Base-by-base conservation (phyloP, 2,888 invertebrate species). In the Eugnorisma glareosa region DNA sequence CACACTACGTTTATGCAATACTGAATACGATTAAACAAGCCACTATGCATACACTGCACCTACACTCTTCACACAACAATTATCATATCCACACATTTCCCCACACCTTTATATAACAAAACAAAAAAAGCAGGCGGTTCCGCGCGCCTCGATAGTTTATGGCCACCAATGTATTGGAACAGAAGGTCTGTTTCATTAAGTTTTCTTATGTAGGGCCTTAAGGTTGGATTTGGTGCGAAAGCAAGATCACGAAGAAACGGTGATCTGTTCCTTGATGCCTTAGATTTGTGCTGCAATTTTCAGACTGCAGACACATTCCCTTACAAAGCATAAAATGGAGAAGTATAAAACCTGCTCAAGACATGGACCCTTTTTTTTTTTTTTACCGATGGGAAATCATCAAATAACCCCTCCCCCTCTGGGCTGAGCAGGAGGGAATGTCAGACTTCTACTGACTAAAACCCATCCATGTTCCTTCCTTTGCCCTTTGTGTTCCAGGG, bases 11-110 rank as follows among this genome's bases (percentile, higher is more conserved):
- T 4, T 45, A 35, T 21, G 76, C 48, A 70, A 57, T 51, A 11
- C 40, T 54, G 61, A 80, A 71, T 67, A 82, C 31, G 13, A 74
- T 54, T 48, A 66, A 73, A 81, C 67, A 67, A 69, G n/a, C 15
- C 37, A 57, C 35, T 69, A 67, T 59, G 48, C 64, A 70, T 43
- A 76, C 66, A 35, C 61, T 43, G 37, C 51, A 54, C 70, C 75
- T 40, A 43, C 31, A 35, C 18, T 75, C 61, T 72, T 63, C 67
- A 82, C 73, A 81, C 70, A 73, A 71, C 67, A 75, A 78, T 84
- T 79, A 84, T 75, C 81, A 84, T 84, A 84, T 78, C 45, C 35
- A 73, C 51, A 61, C 68, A 75, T 81, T 76, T 64, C 83, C 57
- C 69, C 75, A 85, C 76, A 74, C 10, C 35, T 72, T 77, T 77